Percentiles rank a stretch among this genome's conserved stretches.
Conservation (phyloP, 2,113 vertebrate species). For the Muntiacus reevesi region DNA sequence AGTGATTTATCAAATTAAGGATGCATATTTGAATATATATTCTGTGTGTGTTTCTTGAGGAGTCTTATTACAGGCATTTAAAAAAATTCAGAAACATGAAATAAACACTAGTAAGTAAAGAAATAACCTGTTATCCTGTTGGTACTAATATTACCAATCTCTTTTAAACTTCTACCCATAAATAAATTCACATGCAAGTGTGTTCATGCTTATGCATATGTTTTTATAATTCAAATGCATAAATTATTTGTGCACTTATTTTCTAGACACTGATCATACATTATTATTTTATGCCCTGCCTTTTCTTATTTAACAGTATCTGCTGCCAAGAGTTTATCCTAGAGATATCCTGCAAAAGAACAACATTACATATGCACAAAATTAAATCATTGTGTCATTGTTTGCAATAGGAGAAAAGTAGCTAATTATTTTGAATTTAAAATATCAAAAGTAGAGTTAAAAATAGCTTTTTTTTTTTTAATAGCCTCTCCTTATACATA, state of each 20-base stretch:
- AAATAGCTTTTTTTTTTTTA: background rate
- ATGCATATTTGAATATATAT: background rate
- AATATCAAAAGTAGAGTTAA: background rate
- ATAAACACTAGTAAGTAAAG: background rate
- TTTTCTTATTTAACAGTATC: background rate
- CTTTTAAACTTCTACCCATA: background rate
- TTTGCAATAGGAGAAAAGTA: background rate
- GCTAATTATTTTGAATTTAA: background rate
- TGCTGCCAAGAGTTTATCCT: background rate
- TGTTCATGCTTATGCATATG: background rate
- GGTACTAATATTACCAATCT: background rate
- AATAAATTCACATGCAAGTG: background rate
- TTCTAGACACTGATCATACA: background rate
- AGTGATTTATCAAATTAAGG: background rate
- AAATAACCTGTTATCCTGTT: background rate
- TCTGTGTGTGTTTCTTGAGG: background rate
- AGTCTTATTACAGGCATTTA: background rate
- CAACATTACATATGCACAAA: background rate
- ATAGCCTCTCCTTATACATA: background rate
- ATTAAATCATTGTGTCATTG: background rate
- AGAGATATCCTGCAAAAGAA: background rate
- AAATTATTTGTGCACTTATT: background rate
- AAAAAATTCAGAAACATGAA: background rate
- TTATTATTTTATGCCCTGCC: background rate
- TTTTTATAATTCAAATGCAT: background rate